Percentiles rank a stretch among this genome's conserved stretches.
Conservation (phyloP, 2,113 vertebrate species). For the Amphiprion percula region DNA sequence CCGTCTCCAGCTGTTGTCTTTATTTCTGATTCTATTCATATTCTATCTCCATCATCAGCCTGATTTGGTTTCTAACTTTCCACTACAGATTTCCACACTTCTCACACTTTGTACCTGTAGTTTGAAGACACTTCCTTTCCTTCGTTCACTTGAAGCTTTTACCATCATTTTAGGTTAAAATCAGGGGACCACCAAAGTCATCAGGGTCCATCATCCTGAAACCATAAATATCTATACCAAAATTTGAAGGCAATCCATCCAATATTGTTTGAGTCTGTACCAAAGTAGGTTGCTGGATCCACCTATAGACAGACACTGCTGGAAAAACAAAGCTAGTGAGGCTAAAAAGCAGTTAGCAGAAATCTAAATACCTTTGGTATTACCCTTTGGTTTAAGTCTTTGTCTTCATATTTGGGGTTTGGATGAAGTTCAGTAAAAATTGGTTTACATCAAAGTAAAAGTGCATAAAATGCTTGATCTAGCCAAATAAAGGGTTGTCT, state of each 20-base stretch:
- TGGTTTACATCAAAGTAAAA: not conserved
- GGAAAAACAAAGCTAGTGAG: not conserved
- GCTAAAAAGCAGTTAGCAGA: not conserved
- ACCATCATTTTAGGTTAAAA: too few species aligned
- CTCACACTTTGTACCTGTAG: not conserved
- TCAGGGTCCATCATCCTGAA: not conserved
- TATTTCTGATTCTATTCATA: slow-evolving; percentile 16
- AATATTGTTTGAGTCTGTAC: too few species aligned
- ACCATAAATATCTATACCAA: not conserved
- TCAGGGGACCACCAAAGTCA: too few species aligned
- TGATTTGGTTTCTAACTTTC: not conserved
- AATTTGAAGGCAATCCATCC: too few species aligned
- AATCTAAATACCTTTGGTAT: slow-evolving; percentile 4
- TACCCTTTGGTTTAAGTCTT: not conserved
- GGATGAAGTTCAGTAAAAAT: slow-evolving; percentile 1
- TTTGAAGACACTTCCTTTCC: not conserved
- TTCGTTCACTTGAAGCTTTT: not conserved
- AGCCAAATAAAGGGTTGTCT: not conserved
- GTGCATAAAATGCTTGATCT: not conserved
- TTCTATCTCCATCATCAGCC: not conserved
- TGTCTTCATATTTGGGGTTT: not conserved
- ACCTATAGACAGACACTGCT: not conserved
- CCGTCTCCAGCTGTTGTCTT: slow-evolving; percentile 50
- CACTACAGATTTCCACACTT: not conserved
- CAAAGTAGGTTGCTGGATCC: not conserved